These are phyloP conservation scores for Hyaena hyaena DNA, from an alignment of 2,113 vertebrate species.

Conservation along the genomic window DNA sequence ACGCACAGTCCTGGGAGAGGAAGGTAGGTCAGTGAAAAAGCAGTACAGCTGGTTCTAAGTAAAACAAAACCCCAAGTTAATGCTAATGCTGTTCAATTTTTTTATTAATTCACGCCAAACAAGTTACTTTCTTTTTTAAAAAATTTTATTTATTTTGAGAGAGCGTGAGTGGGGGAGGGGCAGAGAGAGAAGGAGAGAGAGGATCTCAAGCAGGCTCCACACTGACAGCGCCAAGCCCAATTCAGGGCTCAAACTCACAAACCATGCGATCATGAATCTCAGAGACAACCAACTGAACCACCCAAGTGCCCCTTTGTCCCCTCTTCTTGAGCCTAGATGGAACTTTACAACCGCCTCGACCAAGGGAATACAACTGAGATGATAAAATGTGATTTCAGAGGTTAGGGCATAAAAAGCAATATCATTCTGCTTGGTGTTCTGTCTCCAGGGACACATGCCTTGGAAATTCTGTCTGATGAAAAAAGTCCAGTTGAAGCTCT, in stretches of 20 bases:
- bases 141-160: too few species aligned
- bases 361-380: not conserved
- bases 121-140: not conserved
- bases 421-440: not conserved
- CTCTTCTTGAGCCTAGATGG: not conserved
- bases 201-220: too few species aligned
- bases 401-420: not conserved
- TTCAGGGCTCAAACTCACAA: too few species aligned
- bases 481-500: not conserved
- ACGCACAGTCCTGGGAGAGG: not conserved
- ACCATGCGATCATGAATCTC: too few species aligned
- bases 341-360: not conserved
- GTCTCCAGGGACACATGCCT: not conserved
- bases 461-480: not conserved
- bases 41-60: not conserved
- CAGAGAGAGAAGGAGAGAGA: too few species aligned
- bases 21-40: not conserved
- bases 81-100: not conserved
- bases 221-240: too few species aligned
- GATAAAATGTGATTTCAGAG: not conserved
- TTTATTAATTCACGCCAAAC: not conserved
- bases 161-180: too few species aligned
- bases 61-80: not conserved
- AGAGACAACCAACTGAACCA: too few species aligned
- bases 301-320: not conserved